Base-by-base conservation (phyloP, 2,888 invertebrate genomes). In the Drosophila ezoana region DNA sequence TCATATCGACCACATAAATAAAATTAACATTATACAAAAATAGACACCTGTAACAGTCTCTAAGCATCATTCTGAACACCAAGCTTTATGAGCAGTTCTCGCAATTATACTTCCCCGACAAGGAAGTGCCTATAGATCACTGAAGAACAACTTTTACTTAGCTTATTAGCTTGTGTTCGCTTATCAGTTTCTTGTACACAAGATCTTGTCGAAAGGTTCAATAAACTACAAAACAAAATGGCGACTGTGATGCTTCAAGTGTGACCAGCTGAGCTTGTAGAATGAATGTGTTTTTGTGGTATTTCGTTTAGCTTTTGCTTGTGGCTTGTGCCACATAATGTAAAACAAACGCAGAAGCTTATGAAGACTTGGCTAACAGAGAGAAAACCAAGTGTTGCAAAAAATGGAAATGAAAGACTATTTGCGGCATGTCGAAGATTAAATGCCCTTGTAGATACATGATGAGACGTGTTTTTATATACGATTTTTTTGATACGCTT, bases 261-360 rank as follows among this genome's bases (percentile, higher is more conserved):
- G 56, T 68, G 57, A 62, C 57, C 57, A 53, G 43, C 64, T 43
- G 51, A 28, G 20, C 59, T 20, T 13, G 18, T 43, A 41, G 43
- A 59, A 62, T 49, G 33, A 43, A 54, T 58, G 28, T 68, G 28
- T 68, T 59, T 28, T 43, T 48, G 56, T 32, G 43, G 9, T 53
- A 58, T 74, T 72, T 44, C 52, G 53, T 18, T 40, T 37, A n/a
- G 66, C 35, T 65, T 52, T 47, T 41, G 53, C 37, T 65, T 43
- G 49, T 53, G 57, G 60, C 62, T 57, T 76, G 72, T 60, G 72
- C 57, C 72, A 72, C 66, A 71, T 63, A 63, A 56, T 51, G 37
- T 59, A 38, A 64, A 49, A 57, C 41, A 63, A 60, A 58, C 49
- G 35, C 32, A 13, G 33, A 33, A 54, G 52, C 9, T 14, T 18